A percentile compares a stretch with the other conserved stretches of the same genome.
Conservation (phyloP, 2,113 vertebrate genomes). For the Nerophis ophidion region DNA sequence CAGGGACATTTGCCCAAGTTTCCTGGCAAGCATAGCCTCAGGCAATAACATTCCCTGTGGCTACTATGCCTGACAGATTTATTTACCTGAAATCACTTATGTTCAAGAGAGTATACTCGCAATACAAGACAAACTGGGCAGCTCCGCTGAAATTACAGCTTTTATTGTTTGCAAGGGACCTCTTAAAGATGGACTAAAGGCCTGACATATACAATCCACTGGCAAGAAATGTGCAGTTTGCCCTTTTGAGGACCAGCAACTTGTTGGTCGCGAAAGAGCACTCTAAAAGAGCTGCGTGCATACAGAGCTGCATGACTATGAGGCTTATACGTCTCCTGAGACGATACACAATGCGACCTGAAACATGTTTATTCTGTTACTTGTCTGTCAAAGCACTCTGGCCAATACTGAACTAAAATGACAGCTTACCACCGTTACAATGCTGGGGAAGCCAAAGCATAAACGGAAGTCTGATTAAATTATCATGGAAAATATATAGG, state of each 20-base stretch:
- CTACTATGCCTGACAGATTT: constrained; percentile 36
- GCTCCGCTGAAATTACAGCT: constrained; percentile 28
- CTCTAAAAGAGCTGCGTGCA: constrained; percentile 42
- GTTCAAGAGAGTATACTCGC: constrained; percentile 26
- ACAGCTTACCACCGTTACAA: constrained; percentile 30
- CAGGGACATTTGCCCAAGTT: too few species aligned
- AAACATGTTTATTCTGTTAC: constrained; percentile 25
- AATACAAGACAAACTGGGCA: constrained; percentile 28
- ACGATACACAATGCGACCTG: constrained; percentile 9
- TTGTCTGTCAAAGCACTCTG: constrained; percentile 36
- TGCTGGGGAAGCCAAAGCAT: background rate
- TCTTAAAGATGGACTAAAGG: constrained; percentile 27
- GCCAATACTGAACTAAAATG: constrained; percentile 34
- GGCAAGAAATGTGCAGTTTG: constrained; percentile 33
- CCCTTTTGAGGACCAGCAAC: constrained; percentile 31
- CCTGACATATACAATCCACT: constrained; percentile 12
- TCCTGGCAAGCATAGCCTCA: background rate
- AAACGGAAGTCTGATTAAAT: constrained; percentile 21
- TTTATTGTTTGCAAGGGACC: constrained; percentile 34
- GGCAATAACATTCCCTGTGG: constrained; percentile 11
- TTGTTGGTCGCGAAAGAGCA: constrained; percentile 30
- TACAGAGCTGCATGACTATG: constrained; percentile 26
- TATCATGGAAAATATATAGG: constrained; percentile 28
- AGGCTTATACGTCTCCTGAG: constrained; percentile 19
- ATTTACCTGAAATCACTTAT: constrained; percentile 39